phyloP scores from a whole-genome alignment of 2,797 vertebrate genomes.

The Sparidentex hasta region DNA sequence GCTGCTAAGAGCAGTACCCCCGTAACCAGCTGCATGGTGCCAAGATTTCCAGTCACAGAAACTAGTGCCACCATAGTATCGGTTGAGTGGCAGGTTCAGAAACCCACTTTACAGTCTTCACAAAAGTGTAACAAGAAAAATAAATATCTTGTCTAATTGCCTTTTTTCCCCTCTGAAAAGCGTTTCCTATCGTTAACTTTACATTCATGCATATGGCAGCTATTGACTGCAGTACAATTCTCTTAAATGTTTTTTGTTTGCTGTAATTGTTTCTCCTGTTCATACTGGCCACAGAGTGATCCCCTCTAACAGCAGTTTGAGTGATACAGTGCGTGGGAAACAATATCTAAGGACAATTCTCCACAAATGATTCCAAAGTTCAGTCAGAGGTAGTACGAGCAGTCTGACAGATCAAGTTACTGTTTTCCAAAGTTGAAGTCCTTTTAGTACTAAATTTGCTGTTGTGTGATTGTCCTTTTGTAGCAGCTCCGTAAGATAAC shows the following conservation, averaged over 20 bases:
- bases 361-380: neutral
- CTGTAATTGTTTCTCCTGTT: constrained; percentile 1
- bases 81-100: constrained; percentile 63
- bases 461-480: neutral
- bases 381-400: neutral
- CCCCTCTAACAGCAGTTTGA: neutral
- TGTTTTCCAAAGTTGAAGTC: neutral
- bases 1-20: constrained; percentile 72
- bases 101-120: constrained; percentile 30
- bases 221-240: neutral
- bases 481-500: neutral
- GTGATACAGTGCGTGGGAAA: neutral
- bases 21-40: constrained; percentile 61
- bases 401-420: neutral
- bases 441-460: neutral
- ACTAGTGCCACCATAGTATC: constrained; percentile 69
- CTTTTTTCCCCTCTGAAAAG: neutral
- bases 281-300: neutral
- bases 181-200: constrained; percentile 2
- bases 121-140: constrained; percentile 26
- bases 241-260: neutral
- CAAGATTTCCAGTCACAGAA: constrained; percentile 73
- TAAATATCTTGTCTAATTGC: neutral
- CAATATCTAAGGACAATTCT: neutral
- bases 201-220: neutral